These are phyloP conservation scores for Columba livia DNA, from an alignment of 2,113 vertebrate species.

Conservation along the genomic window DNA sequence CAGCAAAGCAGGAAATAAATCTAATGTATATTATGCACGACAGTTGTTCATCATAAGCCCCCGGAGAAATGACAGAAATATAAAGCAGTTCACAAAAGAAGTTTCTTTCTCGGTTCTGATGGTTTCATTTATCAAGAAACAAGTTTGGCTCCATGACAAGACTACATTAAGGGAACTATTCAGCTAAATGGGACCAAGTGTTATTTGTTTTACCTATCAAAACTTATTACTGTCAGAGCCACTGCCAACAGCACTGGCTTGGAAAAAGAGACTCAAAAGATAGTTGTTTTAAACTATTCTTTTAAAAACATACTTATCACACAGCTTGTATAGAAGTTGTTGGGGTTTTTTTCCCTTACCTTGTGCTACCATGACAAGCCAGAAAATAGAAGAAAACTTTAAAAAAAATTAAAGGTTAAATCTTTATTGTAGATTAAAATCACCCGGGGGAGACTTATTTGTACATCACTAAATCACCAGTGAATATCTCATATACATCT, in stretches of 20 bases:
- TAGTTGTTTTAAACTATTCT: not conserved
- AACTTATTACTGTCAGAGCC: conserved; percentile 23
- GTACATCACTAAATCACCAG: not conserved
- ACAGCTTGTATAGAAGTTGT: not conserved
- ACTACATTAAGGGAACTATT: not conserved
- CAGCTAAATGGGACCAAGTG: not conserved
- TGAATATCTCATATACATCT: not conserved
- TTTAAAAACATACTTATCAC: not conserved
- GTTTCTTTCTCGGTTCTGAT: not conserved
- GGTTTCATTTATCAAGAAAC: conserved; percentile 14
- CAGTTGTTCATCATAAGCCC: not conserved
- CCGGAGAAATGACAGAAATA: conserved; percentile 1
- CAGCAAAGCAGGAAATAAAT: not conserved
- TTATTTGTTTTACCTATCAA: conserved; percentile 5
- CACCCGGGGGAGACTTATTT: not conserved
- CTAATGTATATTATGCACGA: not conserved
- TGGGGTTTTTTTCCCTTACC: not conserved
- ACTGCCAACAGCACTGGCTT: not conserved
- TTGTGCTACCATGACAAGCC: not conserved
- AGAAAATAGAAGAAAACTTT: not conserved
- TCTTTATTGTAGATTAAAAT: not conserved
- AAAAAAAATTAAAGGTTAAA: conserved; percentile 1
- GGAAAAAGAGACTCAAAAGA: not conserved
- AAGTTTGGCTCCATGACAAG: not conserved
- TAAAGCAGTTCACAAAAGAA: not conserved